Base-by-base conservation (phyloP, 2,888 invertebrate genomes). In the Tetanocera ferruginea region DNA sequence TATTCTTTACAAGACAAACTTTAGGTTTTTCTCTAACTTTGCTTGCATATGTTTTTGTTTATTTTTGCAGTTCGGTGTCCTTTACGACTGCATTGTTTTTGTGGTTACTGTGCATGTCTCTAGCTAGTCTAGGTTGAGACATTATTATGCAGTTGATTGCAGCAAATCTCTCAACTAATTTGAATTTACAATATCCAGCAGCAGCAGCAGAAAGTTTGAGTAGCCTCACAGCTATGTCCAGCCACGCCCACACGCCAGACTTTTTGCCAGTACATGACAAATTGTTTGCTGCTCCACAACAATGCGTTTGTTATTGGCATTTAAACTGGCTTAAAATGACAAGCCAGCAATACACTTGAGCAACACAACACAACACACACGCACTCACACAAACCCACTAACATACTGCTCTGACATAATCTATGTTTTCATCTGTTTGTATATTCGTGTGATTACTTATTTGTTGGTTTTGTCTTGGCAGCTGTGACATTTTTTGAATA, bases 131-230 rank as follows among this genome's bases (percentile, higher is more conserved):
- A 43, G 43, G 43, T 11, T 14, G 43, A 43, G 11, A 43, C 14
- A 43, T 55, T 55, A 55, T 55, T 55, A 55, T 55, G n/a, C 55
- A 55, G 55, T 34, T 71, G 71, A 71, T 71, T 71, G 71, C 71
- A 71, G 55, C 55, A 71, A 71, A 71, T 71, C 71, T 71, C 71
- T 52, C 34, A 71, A 71, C 71, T 71, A 71, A 71, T 71, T 55
- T 71, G 71, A 52, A 71, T 71, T 71, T 71, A 71, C 55, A 71
- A 31, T 71, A 23, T 3, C 6, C 55, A 55, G 55, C 55, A 55
- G 23, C 55, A 55, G 55, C 11, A 43, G 43, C 2, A 43, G 43
- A 14, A 11, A 43, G 3, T 43, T 43, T 11, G 1, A 43, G 14
- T 43, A 2, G 11, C 11, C 43, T 43, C 11, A 11, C 11, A 3